These are phyloP conservation scores for Tetramorium alpestre DNA, from an alignment of 1,140 invertebrate species.

Conservation along the genomic window DNA sequence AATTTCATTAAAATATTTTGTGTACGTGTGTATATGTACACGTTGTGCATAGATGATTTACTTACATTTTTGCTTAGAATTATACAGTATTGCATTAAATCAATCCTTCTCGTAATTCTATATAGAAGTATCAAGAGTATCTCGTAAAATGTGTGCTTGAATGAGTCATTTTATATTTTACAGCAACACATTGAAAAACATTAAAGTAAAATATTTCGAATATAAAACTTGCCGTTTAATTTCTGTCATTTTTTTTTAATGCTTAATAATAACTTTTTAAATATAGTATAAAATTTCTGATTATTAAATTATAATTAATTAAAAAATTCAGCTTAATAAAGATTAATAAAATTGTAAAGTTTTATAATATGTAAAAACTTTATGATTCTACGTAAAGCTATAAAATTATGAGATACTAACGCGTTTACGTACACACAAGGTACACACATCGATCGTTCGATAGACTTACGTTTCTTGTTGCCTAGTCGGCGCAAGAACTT, in stretches of 20 bases:
- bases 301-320: not conserved
- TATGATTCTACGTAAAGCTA: not conserved
- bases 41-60: not conserved
- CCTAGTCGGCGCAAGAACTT: slow-evolving; percentile 80
- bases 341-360: not conserved
- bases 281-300: not conserved
- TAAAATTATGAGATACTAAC: not conserved
- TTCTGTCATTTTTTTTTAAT: not conserved
- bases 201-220: not conserved
- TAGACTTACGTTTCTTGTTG: slow-evolving; percentile 82
- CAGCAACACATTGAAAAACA: not conserved
- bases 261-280: not conserved
- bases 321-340: not conserved
- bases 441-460: not conserved
- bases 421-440: not conserved
- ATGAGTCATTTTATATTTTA: not conserved
- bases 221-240: not conserved
- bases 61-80: not conserved
- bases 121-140: not conserved
- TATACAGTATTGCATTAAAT: not conserved
- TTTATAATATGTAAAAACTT: not conserved
- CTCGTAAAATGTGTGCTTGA: not conserved
- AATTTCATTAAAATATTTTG: not conserved
- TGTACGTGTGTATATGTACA: not conserved
- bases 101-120: not conserved